A percentile compares a stretch with the other conserved stretches of the same genome.
phyloP scores from a whole-genome alignment of 2,888 invertebrate genomes.

The Tigriopus californicus region DNA sequence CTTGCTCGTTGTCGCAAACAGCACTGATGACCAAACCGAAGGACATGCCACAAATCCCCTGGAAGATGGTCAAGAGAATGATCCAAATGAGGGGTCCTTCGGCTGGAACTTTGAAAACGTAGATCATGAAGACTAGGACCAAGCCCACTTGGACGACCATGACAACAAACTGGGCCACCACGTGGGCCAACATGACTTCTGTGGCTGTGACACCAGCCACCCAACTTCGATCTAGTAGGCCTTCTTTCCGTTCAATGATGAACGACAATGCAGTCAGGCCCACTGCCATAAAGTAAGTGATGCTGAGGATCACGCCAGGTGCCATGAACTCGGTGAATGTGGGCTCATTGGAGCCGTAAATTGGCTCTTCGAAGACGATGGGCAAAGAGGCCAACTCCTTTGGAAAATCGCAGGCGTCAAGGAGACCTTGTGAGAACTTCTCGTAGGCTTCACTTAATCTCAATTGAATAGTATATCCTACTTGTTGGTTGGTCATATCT shows the following conservation, averaged over 20 bases:
- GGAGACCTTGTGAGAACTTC: neutral
- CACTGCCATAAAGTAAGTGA: slow-evolving; percentile 31
- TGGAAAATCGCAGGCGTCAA: neutral
- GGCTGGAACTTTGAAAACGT: slow-evolving; percentile 24
- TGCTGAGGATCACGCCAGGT: slow-evolving; percentile 26
- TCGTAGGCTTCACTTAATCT: slow-evolving; percentile 5
- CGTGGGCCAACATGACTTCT: slow-evolving; percentile 29
- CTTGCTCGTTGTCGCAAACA: slow-evolving; percentile 54
- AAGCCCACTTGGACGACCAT: slow-evolving; percentile 28
- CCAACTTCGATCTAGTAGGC: slow-evolving; percentile 28
- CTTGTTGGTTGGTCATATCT: slow-evolving; percentile 24
- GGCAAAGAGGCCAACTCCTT: neutral
- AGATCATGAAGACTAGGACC: slow-evolving; percentile 26
- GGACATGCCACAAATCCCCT: slow-evolving; percentile 30
- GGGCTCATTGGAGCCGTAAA: slow-evolving; percentile 49
- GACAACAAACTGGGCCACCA: slow-evolving; percentile 28
- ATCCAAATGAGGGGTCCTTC: slow-evolving; percentile 28
- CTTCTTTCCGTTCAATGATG: slow-evolving; percentile 24
- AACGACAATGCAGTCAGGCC: slow-evolving; percentile 29
- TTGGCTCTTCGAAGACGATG: slow-evolving; percentile 54
- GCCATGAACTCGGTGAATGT: slow-evolving; percentile 33
- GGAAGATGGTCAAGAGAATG: slow-evolving; percentile 26
- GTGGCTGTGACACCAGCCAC: slow-evolving; percentile 26
- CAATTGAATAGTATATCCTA: neutral
- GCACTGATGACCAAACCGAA: slow-evolving; percentile 20